A percentile compares a stretch with the other conserved stretches of the same genome.
Conservation (phyloP, 2,113 vertebrate genomes). For the Butorides virescens region DNA sequence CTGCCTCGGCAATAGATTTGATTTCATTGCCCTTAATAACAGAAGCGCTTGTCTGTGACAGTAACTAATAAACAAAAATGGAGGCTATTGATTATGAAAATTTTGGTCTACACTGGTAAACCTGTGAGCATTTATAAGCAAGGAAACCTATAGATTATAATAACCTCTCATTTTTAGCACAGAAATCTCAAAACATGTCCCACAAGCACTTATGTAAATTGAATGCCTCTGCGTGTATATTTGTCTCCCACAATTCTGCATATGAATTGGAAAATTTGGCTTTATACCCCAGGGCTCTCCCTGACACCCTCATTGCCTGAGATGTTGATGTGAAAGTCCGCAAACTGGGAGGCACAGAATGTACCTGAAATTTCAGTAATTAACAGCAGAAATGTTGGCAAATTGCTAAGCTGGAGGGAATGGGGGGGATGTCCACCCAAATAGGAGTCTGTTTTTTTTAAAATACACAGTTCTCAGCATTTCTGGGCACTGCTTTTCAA, state of each 20-base stretch:
- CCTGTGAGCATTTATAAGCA: not conserved
- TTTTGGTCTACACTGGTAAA: not conserved
- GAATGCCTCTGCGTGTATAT: not conserved
- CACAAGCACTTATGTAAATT: slow-evolving; percentile 28
- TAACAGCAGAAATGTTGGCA: slow-evolving; percentile 18
- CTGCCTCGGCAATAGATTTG: not conserved
- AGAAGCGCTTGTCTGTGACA: not conserved
- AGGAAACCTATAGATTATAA: not conserved
- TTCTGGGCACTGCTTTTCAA: not conserved
- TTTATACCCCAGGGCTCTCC: slow-evolving; percentile 10
- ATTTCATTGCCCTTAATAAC: slow-evolving; percentile 24
- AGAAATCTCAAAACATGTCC: not conserved
- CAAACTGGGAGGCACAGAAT: not conserved
- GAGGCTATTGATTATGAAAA: slow-evolving; percentile 13
- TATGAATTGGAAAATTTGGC: not conserved
- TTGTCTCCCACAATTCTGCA: not conserved
- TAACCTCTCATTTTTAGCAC: not conserved
- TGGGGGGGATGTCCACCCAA: not conserved
- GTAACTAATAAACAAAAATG: slow-evolving; percentile 11
- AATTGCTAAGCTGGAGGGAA: not conserved
- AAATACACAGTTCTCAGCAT: not conserved
- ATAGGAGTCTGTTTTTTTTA: not conserved
- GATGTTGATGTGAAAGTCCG: not conserved
- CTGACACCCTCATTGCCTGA: not conserved
- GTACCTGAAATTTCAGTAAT: slow-evolving; percentile 24